A percentile compares a stretch with the other conserved stretches of the same genome.
phyloP scores from a whole-genome alignment of 1,140 invertebrate genomes.

The Heliconius nattereri region DNA sequence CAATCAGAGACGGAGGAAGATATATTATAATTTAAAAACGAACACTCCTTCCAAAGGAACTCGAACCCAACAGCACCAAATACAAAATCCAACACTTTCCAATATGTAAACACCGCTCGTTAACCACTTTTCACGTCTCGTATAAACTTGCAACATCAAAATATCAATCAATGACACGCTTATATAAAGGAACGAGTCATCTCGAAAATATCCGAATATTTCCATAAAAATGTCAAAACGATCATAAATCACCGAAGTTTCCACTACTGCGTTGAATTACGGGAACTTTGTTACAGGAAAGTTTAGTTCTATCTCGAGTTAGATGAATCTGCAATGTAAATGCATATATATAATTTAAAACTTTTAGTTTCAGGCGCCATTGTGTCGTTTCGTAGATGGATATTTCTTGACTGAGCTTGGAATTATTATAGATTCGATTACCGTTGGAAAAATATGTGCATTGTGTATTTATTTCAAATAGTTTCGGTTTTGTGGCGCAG shows the following conservation, averaged over 20 bases:
- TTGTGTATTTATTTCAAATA: no score
- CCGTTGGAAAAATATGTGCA: no score
- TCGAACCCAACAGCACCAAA: background rate
- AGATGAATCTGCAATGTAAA: slow-evolving; percentile 13
- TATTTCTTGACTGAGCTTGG: no score
- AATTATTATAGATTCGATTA: no score
- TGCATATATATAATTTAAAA: slow-evolving; percentile 13
- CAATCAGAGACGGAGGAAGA: no score
- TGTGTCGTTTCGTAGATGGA: background rate
- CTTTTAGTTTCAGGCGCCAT: background rate
- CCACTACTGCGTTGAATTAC: slow-evolving; percentile 59
- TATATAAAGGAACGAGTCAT: slow-evolving; percentile 38
- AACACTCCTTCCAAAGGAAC: background rate
- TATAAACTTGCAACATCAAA: slow-evolving; percentile 22
- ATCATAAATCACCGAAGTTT: slow-evolving; percentile 61
- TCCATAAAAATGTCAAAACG: slow-evolving; percentile 50
- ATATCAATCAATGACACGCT: slow-evolving; percentile 46
- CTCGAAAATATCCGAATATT: slow-evolving; percentile 53
- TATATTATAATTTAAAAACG: no score
- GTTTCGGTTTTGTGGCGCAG: no score
- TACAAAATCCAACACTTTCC: background rate
- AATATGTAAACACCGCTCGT: background rate
- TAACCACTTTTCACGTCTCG: slow-evolving; percentile 22
- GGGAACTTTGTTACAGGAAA: slow-evolving; percentile 36
- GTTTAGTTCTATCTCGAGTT: slow-evolving; percentile 10